phyloP scores from a whole-genome alignment of 2,888 invertebrate species.

The Pterostichus niger region DNA sequence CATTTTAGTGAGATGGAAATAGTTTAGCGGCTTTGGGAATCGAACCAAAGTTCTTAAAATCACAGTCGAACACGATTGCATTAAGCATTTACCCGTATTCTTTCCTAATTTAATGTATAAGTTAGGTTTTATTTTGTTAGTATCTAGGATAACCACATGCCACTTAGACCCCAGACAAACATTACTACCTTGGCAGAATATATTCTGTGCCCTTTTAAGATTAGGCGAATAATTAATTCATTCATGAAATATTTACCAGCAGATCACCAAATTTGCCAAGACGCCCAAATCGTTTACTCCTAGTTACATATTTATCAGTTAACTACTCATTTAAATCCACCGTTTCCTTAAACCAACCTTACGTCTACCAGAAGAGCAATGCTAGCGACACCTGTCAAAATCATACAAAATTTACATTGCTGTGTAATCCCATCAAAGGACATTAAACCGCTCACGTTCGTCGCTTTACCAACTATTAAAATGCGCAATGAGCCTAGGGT shows the following conservation, averaged over 20 bases:
- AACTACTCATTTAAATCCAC: conserved; percentile 25
- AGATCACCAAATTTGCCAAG: conserved; percentile 37
- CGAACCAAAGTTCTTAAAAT: too few species aligned
- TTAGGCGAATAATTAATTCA: conserved; percentile 44
- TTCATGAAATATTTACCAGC: conserved; percentile 23
- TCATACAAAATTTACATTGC: conserved; percentile 61
- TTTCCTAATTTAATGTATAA: too few species aligned
- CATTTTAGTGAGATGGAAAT: too few species aligned
- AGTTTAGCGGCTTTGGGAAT: too few species aligned
- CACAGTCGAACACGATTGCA: too few species aligned
- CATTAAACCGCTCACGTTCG: conserved; percentile 44
- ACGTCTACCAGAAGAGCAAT: conserved; percentile 11
- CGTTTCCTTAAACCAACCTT: conserved; percentile 4
- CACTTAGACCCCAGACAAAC: neutral
- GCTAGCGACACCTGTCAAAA: conserved; percentile 59
- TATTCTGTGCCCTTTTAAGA: conserved; percentile 1
- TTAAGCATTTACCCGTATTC: too few species aligned
- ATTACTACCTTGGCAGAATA: too few species aligned
- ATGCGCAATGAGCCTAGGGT: conserved; percentile 31
- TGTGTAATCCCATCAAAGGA: conserved; percentile 62
- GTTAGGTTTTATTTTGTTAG: too few species aligned
- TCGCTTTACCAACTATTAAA: conserved; percentile 47
- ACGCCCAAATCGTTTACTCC: conserved; percentile 25
- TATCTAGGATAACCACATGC: neutral
- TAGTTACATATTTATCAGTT: conserved; percentile 46